phyloP scores from a whole-genome alignment of 2,113 vertebrate species.

The Ailurus styani region DNA sequence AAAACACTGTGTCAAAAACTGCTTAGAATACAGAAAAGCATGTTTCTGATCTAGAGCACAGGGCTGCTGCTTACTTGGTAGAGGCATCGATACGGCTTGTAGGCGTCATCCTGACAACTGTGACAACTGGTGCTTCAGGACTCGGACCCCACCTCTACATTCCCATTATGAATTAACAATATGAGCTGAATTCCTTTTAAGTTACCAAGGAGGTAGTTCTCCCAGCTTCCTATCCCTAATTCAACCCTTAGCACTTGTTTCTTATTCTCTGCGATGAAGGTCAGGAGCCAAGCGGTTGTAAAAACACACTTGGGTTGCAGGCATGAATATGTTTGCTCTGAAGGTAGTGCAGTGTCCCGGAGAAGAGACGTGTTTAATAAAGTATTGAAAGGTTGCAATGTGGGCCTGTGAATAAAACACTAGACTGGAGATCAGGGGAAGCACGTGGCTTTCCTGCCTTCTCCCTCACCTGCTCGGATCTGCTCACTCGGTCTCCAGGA shows the following conservation, averaged over 20 bases:
- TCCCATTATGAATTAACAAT: background rate
- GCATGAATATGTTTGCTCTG: background rate
- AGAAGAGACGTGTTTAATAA: background rate
- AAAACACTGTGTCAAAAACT: conserved; percentile 70
- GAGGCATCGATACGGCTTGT: background rate
- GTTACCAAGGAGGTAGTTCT: background rate
- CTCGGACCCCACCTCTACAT: background rate
- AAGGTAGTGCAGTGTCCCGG: background rate
- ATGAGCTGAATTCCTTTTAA: background rate
- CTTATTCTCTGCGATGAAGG: background rate
- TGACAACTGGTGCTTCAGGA: background rate
- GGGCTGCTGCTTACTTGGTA: background rate
- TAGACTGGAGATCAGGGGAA: background rate
- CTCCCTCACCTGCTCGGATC: background rate
- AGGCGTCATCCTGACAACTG: conserved; percentile 6
- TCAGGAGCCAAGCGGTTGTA: background rate
- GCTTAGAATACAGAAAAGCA: conserved; percentile 68
- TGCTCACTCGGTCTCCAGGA: background rate
- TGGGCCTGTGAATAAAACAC: conserved; percentile 16
- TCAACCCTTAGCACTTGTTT: background rate
- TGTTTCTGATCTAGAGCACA: conserved; percentile 26
- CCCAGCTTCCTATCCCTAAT: background rate
- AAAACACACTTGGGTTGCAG: conserved; percentile 33
- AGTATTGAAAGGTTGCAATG: conserved; percentile 20
- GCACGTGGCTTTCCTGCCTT: background rate